A percentile compares a stretch with the other conserved stretches of the same genome.
phyloP scores from a whole-genome alignment of 1,140 invertebrate genomes.

The Drosophila tristis region DNA sequence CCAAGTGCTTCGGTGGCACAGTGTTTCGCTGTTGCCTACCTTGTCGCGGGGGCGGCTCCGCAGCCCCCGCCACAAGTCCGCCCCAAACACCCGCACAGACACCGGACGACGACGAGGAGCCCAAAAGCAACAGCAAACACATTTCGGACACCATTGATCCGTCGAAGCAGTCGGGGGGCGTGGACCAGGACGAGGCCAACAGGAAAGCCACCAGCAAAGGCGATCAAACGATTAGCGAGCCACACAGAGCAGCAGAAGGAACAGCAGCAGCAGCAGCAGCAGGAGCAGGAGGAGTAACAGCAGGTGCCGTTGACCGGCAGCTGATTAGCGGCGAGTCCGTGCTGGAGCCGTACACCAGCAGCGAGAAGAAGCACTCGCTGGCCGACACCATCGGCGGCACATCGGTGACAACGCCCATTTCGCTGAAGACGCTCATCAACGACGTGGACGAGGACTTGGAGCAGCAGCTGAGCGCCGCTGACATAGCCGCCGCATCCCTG shows the following conservation, averaged over 20 bases:
- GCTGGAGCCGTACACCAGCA: conserved; percentile 22
- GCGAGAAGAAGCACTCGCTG: conserved; percentile 73
- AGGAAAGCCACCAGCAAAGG: neutral
- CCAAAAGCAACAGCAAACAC: conserved; percentile 39
- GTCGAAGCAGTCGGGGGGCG: conserved; percentile 4
- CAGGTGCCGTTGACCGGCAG: conserved; percentile 12
- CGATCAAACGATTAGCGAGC: neutral
- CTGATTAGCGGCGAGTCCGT: neutral
- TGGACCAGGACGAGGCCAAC: conserved; percentile 4
- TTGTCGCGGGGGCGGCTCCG: conserved; percentile 87
- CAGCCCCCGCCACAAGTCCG: conserved; percentile 85
- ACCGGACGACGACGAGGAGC: conserved; percentile 54
- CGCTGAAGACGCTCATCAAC: conserved; percentile 79
- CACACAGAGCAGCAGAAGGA: conserved; percentile 14
- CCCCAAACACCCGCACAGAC: conserved; percentile 76
- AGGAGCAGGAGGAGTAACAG: conserved; percentile 20
- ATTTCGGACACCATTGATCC: conserved; percentile 4
- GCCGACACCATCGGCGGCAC: conserved; percentile 75
- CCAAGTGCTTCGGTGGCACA: conserved; percentile 85
- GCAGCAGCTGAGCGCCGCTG: conserved; percentile 69
- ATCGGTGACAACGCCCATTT: conserved; percentile 78
- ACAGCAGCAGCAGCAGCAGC: conserved; percentile 14
- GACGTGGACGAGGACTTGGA: conserved; percentile 76
- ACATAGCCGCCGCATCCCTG: conserved; percentile 75
- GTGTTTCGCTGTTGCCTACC: conserved; percentile 88